Conservation (phyloP, 2,797 vertebrate genomes). For the Novumbra hubbsi region DNA sequence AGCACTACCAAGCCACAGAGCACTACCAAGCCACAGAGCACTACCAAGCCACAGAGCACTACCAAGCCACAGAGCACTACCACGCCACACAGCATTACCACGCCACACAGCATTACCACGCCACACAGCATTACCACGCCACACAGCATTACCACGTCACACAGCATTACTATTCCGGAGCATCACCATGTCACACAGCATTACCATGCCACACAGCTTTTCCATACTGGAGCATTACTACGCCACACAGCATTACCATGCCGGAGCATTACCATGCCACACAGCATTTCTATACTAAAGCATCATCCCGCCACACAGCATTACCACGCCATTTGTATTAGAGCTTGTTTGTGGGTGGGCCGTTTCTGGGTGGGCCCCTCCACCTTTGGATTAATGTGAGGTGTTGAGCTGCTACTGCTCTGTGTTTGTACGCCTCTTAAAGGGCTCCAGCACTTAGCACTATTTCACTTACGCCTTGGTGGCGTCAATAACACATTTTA, state of each 20-base stretch:
- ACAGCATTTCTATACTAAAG: no score
- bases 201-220: no score
- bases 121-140: background rate
- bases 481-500: constrained; percentile 63
- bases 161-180: no score
- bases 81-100: no score
- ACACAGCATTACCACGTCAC: no score
- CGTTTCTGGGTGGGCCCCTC: constrained; percentile 46
- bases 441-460: constrained; percentile 64
- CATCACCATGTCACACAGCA: no score
- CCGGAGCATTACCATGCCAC: no score
- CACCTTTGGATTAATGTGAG: constrained; percentile 51
- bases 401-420: constrained; percentile 57
- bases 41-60: no score
- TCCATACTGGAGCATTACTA: background rate
- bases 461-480: constrained; percentile 57
- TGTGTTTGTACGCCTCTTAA: constrained; percentile 58
- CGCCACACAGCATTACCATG: constrained; percentile 6
- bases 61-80: no score
- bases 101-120: background rate
- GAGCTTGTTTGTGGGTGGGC: constrained; percentile 40
- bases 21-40: no score
- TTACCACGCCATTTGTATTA: constrained; percentile 7
- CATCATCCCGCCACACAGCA: no score
- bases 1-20: no score